Evolutionary conservation across 2,113 vertebrate species (phyloP).

Genomic region (Pyxicephalus adspersus): DNA sequence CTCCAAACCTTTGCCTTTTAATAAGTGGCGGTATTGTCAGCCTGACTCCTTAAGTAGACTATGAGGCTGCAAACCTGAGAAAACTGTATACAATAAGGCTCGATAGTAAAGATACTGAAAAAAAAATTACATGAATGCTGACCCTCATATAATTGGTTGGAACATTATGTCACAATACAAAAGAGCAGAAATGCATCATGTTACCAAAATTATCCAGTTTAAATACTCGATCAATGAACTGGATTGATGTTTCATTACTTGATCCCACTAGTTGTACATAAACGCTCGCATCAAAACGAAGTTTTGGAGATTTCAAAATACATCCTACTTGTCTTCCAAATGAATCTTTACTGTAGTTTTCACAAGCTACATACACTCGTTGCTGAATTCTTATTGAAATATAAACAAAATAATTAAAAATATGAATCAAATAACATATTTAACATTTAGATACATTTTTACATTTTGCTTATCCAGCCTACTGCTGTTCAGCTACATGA

Average conservation of each 20-base stretch:
- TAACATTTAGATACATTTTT: background rate
- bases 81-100: too few relatives aligned
- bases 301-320: slow-evolving; percentile 46
- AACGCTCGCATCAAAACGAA: accelerated
- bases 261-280: slow-evolving; percentile 62
- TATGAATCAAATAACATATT: background rate
- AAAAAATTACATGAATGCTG: too few relatives aligned
- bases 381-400: slow-evolving; percentile 26
- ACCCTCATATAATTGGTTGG: too few relatives aligned
- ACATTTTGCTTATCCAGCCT: too few relatives aligned
- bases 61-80: too few relatives aligned
- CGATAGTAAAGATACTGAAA: too few relatives aligned
- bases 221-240: slow-evolving; percentile 33
- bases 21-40: too few relatives aligned
- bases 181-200: background rate
- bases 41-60: too few relatives aligned
- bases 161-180: too few relatives aligned
- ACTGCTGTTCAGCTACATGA: too few relatives aligned
- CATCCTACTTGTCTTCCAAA: slow-evolving; percentile 61
- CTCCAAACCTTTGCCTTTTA: too few relatives aligned
- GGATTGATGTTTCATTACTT: slow-evolving; percentile 52
- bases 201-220: slow-evolving; percentile 50
- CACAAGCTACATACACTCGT: background rate
- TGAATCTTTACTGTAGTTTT: slow-evolving; percentile 58
- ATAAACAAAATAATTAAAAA: background rate